Conservation (phyloP, 2,888 invertebrate genomes). For the Balanococcus diminutus region DNA sequence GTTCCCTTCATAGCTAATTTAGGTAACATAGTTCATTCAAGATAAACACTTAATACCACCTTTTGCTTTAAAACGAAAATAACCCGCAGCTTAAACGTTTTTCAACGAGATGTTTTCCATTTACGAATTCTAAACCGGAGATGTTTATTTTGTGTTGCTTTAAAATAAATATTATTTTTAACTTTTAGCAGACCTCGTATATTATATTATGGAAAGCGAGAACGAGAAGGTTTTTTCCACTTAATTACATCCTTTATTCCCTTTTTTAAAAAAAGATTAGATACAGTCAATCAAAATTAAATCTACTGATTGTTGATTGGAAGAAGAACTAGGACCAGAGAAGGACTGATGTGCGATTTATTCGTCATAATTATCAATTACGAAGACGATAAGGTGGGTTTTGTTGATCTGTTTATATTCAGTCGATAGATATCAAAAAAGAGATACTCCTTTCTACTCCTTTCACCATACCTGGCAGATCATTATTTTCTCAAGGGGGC, state of each 20-base stretch:
- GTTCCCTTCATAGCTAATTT: neutral
- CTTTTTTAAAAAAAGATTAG: constrained; percentile 64
- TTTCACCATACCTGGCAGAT: too few species aligned
- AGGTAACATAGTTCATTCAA: neutral
- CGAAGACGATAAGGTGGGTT: constrained; percentile 59
- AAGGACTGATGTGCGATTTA: constrained; percentile 60
- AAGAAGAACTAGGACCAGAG: constrained; percentile 60
- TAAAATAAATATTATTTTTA: constrained; percentile 3
- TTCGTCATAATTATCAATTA: constrained; percentile 62
- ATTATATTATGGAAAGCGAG: too few species aligned
- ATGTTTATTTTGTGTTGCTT: constrained; percentile 1
- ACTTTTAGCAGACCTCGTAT: neutral
- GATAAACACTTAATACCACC: neutral
- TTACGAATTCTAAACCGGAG: neutral
- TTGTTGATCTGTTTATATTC: too few species aligned
- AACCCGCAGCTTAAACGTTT: neutral
- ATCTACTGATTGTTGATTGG: constrained; percentile 67
- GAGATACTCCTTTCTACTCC: neutral
- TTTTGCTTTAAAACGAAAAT: constrained; percentile 1
- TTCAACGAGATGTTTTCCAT: constrained; percentile 27
- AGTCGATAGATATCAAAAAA: too few species aligned
- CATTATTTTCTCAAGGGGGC: too few species aligned
- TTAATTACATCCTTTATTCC: neutral
- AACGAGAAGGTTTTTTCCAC: neutral
- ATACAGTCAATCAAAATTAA: constrained; percentile 70